Evolutionary conservation across 2,888 invertebrate species (phyloP).

Genomic region (Melikaiella ostensackeni): DNA sequence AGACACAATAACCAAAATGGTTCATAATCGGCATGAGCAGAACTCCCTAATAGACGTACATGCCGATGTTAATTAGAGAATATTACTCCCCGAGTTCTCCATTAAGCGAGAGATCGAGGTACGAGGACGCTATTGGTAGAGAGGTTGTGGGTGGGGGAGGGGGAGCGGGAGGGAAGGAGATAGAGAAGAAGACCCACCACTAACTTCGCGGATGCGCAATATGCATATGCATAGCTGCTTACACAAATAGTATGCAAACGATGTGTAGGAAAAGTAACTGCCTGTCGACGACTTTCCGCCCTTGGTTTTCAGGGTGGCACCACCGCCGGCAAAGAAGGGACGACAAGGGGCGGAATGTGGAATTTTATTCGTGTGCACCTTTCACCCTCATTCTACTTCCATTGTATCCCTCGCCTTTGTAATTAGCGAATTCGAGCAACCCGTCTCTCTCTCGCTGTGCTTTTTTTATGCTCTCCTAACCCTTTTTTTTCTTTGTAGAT

Average conservation of each 20-base stretch:
- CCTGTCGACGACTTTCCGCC: conserved; percentile 54
- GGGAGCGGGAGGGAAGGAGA: not conserved
- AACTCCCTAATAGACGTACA: conserved; percentile 15
- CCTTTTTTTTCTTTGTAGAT: too few relatives aligned
- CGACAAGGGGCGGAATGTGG: conserved; percentile 28
- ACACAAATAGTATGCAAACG: conserved; percentile 52
- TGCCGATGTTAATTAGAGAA: conserved; percentile 27
- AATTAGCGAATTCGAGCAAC: conserved; percentile 31
- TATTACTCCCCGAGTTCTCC: conserved; percentile 14
- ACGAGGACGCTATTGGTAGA: not conserved
- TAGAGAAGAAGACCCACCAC: conserved; percentile 6
- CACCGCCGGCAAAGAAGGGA: conserved; percentile 3
- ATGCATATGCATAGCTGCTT: conserved; percentile 58
- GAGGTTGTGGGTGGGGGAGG: too few relatives aligned
- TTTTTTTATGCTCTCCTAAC: too few relatives aligned
- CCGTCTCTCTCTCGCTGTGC: not conserved
- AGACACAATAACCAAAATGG: conserved; percentile 9
- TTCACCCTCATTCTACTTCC: conserved; percentile 15
- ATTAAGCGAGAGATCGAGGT: conserved; percentile 1
- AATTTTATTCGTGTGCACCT: conserved; percentile 28
- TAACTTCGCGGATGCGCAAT: conserved; percentile 46
- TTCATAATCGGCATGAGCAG: conserved; percentile 4
- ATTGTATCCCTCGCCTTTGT: conserved; percentile 33
- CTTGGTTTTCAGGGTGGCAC: too few relatives aligned
- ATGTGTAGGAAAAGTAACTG: conserved; percentile 54